phyloP scores from a whole-genome alignment of 2,797 vertebrate species.

The Enteromius afrohamiltoni region DNA sequence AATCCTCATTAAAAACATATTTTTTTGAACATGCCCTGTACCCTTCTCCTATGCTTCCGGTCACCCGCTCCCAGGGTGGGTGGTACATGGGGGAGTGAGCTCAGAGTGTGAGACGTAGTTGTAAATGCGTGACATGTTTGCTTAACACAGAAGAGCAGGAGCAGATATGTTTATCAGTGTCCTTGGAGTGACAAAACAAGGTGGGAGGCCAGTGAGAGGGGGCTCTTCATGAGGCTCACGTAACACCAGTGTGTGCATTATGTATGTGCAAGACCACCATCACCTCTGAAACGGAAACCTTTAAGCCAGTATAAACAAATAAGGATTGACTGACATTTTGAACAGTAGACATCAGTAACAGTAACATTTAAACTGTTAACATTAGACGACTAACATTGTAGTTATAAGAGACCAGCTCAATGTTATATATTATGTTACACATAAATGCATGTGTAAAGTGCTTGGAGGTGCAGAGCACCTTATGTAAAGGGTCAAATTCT shows the following conservation, averaged over 20 bases:
- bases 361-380: background rate
- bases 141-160: constrained; percentile 17
- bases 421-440: constrained; percentile 14
- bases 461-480: constrained; percentile 29
- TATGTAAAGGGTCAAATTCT: constrained; percentile 2
- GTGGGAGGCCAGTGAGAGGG: constrained; percentile 29
- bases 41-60: constrained; percentile 1
- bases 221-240: constrained; percentile 1
- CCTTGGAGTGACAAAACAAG: constrained; percentile 26
- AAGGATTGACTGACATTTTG: background rate
- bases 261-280: constrained; percentile 17
- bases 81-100: constrained; percentile 6
- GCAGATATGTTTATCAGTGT: constrained; percentile 32
- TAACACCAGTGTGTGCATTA: background rate
- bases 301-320: background rate
- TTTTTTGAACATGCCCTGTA: constrained; percentile 7
- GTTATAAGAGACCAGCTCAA: constrained; percentile 50
- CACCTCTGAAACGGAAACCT: constrained; percentile 37
- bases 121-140: constrained; percentile 24
- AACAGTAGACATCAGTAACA: background rate
- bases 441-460: constrained; percentile 35
- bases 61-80: constrained; percentile 12
- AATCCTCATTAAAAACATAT: constrained; percentile 18
- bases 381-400: background rate
- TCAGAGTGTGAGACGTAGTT: constrained; percentile 7